Conservation (phyloP, 2,888 invertebrate species). For the Griposia aprilina region DNA sequence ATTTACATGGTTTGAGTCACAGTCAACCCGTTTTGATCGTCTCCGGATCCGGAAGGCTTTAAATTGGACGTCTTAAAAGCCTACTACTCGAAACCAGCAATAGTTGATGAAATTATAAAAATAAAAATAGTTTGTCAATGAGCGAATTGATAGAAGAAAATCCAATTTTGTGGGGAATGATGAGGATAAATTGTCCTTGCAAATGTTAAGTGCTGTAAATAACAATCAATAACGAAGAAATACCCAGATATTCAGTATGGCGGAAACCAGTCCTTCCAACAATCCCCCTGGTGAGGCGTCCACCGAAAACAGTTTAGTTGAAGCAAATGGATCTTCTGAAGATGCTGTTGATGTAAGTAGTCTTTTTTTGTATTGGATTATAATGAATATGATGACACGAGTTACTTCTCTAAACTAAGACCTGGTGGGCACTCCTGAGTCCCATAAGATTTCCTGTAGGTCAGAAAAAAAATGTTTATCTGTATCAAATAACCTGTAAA, state of each 20-base stretch:
- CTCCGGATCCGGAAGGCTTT: neutral
- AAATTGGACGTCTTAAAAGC: conserved; percentile 25
- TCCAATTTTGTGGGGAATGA: conserved; percentile 32
- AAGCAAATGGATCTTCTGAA: conserved; percentile 70
- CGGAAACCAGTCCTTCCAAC: conserved; percentile 70
- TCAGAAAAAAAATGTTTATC: neutral
- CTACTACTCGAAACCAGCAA: neutral
- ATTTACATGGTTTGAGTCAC: neutral
- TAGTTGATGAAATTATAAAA: conserved; percentile 3
- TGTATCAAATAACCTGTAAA: conserved; percentile 47
- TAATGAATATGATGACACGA: neutral
- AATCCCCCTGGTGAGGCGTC: conserved; percentile 73
- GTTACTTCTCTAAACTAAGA: neutral
- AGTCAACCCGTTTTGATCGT: neutral
- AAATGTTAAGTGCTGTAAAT: conserved; percentile 37
- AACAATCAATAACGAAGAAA: conserved; percentile 38
- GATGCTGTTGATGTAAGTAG: conserved; percentile 81
- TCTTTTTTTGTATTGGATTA: conserved; percentile 1
- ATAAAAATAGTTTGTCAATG: conserved; percentile 35
- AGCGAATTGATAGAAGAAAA: conserved; percentile 44
- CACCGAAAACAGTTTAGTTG: conserved; percentile 67
- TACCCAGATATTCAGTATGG: conserved; percentile 51
- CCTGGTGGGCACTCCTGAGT: neutral
- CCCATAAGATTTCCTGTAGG: neutral
- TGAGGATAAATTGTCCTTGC: conserved; percentile 37